Evolutionary conservation across 2,113 vertebrate genomes (phyloP), one percentile per base, ranked within the genome.

Genomic region (Melanocharis versteri): DNA sequence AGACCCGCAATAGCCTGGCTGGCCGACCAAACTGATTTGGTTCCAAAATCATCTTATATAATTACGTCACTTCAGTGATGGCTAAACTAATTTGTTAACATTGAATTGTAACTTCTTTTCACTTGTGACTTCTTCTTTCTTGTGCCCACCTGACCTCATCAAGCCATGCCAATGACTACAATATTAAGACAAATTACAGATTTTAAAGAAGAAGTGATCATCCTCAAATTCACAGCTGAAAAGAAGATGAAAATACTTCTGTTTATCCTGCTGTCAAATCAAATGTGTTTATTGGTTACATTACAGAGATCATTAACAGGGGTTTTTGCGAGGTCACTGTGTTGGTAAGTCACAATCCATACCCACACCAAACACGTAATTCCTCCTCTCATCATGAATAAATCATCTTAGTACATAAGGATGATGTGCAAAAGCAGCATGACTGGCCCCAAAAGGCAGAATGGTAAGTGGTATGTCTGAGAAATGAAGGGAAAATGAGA

Each of bases 1-100:
- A 86, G 39, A 35, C 7, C 8, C 6, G 2, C 16, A 4, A 0
- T 9, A 10, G 27, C 50, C 21, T 8, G 2, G 16, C 42, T n/a
- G 60, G 15, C 16, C 1, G 16, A 11, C 10, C 53, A 69, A 88
- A 83, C 5, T 16, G 16, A 56, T 42, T 42, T 54, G 42, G 10
- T 60, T 48, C 7, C 56, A 92, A 66, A 87, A 56, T 57, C 44
- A 31, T 44, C 51, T 51, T 54, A 44, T 2, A 16, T 23, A 61
- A 54, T 71, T 51, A 53, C 62, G 30, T 56, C 33, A 73, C 6
- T 77, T 69, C 12, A 77, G 54, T 35, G 39, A 31, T 1, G 2
- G 12, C 13, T 83, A 17, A 83, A 56, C 15, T 58, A 16, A 15
- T 66, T 56, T 21, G 10, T 44, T 75, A 83, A 68, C 13, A 23